Base-by-base conservation (phyloP, 2,113 vertebrate genomes). In the Baryphthengus martii region DNA sequence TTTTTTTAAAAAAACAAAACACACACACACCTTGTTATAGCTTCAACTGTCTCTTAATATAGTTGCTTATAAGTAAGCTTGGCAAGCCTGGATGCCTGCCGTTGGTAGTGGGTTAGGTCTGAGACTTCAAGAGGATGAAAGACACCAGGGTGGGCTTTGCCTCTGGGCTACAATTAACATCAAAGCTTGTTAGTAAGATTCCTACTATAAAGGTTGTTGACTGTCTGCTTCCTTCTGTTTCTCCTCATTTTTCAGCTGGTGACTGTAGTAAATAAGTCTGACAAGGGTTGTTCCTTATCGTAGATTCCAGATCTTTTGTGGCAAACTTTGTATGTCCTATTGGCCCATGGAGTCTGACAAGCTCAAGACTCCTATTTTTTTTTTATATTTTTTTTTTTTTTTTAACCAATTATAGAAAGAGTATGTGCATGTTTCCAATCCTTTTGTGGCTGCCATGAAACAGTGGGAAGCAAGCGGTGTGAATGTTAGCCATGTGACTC, bases 151-250 rank as follows among this genome's bases (percentile, higher is more conserved):
- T 97, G 96, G 95, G 96, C 95, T 95, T 96, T 95, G 85, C 85
- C 95, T 96, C 35, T 33, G 74, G 75, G 93, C 95, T 96, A 24
- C 79, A 90, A 91, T 95, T 94, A 93, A 93, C 88, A 96, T 97
- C 92, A 97, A 96, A 95, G 92, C 90, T 85, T 93, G 65, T 93
- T 95, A 93, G 78, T 94, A 95, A 59, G 88, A 91, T 91, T 94
- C 79, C 78, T 95, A 67, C 82, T 74, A 88, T 91, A 95, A 96
- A 93, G 93, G 71, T 95, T 95, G 95, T 80, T 94, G 93, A 63
- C 96, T 96, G 91, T 95, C 93, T 96, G 89, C 75, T 97, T 96
- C 94, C 93, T 95, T 95, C 91, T 93, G 91, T 91, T 96, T 96
- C 90, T 93, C 75, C 91, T 96, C 83, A 84, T 93, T 96, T 96